Percentiles rank a stretch among this genome's conserved stretches.
Conservation (phyloP, 92 coral and sea anemone genomes). For the Parazoanthus swiftii region DNA sequence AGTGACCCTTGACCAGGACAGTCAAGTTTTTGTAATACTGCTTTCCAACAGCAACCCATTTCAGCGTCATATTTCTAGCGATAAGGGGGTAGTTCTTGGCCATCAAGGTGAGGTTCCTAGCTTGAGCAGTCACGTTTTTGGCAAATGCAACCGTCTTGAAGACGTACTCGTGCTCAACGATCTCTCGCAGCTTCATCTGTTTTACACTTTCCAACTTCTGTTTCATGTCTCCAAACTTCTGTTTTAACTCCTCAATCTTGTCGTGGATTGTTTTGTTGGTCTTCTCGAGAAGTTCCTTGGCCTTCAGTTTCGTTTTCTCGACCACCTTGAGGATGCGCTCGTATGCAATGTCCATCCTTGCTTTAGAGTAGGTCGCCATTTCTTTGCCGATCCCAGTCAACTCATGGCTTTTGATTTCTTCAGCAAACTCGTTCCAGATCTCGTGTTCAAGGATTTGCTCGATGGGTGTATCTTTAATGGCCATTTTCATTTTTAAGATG, state of each 20-base stretch:
- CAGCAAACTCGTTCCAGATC: conserved; percentile 69
- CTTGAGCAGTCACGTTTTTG: conserved; percentile 62
- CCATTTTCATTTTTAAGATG: conserved; percentile 41
- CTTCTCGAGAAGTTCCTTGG: conserved; percentile 44
- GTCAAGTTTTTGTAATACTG: conserved; percentile 73
- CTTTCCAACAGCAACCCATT: conserved; percentile 66
- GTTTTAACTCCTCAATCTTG: conserved; percentile 44
- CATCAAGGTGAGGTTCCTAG: conserved; percentile 51
- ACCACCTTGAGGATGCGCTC: conserved; percentile 30
- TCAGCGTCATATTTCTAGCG: conserved; percentile 67
- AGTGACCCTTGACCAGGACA: conserved; percentile 8
- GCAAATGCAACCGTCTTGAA: conserved; percentile 67
- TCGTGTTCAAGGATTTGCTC: conserved; percentile 64
- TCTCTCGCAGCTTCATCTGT: conserved; percentile 81
- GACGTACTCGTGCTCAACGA: conserved; percentile 78
- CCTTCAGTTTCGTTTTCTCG: conserved; percentile 48
- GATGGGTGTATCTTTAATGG: conserved; percentile 60
- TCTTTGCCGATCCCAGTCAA: conserved; percentile 52
- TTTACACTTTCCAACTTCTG: conserved; percentile 69
- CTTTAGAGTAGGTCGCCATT: conserved; percentile 45
- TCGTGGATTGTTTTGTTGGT: conserved; percentile 51
- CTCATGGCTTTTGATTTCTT: conserved; percentile 78
- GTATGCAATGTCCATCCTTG: conserved; percentile 40
- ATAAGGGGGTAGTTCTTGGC: conserved; percentile 55
- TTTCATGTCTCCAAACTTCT: conserved; percentile 39